Percentiles rank a stretch among this genome's conserved stretches.
Conservation (phyloP, 2,113 vertebrate species). For the Dunckerocampus dactyliophorus region DNA sequence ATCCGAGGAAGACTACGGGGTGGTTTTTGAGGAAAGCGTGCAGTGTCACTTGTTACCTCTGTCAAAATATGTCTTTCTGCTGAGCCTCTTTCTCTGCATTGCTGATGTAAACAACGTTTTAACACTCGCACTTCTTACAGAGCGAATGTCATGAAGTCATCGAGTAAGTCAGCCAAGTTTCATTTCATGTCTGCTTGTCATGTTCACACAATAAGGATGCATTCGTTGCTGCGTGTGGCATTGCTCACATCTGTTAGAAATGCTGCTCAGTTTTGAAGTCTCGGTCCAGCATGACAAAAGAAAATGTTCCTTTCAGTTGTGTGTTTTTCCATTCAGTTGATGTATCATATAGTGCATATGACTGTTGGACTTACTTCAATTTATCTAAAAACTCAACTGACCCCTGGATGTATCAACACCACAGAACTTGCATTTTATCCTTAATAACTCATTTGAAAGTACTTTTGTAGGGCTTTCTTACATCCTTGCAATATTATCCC, state of each 20-base stretch:
- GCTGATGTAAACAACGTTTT: slow-evolving; percentile 7
- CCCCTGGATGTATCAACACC: background rate
- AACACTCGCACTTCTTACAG: slow-evolving; percentile 5
- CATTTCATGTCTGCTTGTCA: background rate
- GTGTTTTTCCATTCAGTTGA: background rate
- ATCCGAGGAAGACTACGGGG: too few relatives aligned
- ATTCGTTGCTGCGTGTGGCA: too few relatives aligned
- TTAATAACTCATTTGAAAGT: slow-evolving; percentile 4
- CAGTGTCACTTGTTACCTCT: too few relatives aligned
- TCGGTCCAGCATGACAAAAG: too few relatives aligned
- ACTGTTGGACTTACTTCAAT: background rate
- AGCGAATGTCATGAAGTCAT: slow-evolving; percentile 9
- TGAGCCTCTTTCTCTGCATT: slow-evolving; percentile 13
- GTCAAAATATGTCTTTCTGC: background rate
- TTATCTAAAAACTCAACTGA: background rate
- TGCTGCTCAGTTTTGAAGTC: too few relatives aligned
- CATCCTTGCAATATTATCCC: slow-evolving; percentile 8
- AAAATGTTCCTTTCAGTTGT: background rate
- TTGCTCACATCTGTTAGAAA: too few relatives aligned
- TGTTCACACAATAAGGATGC: background rate
- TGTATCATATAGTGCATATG: background rate
- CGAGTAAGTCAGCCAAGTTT: too few relatives aligned
- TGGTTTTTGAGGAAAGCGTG: background rate
- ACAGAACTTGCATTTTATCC: background rate
- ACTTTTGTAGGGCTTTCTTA: background rate